Conservation (phyloP, 1,140 invertebrate species). For the Zophobas morio region DNA sequence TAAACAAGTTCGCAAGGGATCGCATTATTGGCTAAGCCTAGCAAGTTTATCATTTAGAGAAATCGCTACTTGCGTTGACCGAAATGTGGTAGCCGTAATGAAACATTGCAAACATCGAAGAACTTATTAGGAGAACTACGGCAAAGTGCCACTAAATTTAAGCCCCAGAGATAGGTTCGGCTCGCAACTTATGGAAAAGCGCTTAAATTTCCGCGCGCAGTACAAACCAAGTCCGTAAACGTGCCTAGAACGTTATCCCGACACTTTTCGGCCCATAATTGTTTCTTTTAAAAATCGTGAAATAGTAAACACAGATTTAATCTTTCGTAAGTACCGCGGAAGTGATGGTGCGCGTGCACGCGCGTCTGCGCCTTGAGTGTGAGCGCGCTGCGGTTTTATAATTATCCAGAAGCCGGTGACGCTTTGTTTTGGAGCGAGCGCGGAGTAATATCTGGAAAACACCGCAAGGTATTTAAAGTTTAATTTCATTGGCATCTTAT, state of each 20-base stretch:
- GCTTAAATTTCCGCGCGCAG: neutral
- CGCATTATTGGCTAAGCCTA: constrained; percentile 11
- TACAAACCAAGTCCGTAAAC: neutral
- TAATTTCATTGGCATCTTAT: constrained; percentile 15
- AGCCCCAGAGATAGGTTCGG: constrained; percentile 12
- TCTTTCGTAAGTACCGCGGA: too few species aligned
- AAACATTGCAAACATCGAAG: constrained; percentile 30
- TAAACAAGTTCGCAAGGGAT: constrained; percentile 27
- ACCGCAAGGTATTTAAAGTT: constrained; percentile 7
- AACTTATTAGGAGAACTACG: constrained; percentile 25
- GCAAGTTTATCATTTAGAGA: constrained; percentile 33
- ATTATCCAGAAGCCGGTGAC: neutral
- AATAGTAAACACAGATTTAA: too few species aligned
- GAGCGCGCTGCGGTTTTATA: neutral
- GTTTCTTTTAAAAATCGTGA: neutral
- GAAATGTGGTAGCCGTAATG: constrained; percentile 24
- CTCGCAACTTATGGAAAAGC: constrained; percentile 9
- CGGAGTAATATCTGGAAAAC: neutral
- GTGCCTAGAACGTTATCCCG: too few species aligned
- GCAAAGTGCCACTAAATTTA: constrained; percentile 17
- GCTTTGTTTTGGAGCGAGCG: neutral
- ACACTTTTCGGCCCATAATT: neutral
- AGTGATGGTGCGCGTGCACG: too few species aligned
- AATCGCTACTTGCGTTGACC: constrained; percentile 35
- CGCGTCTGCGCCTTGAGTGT: too few species aligned